These are phyloP conservation scores for Pardalotus punctatus DNA, from an alignment of 2,113 vertebrate genomes.

Conservation along the genomic window DNA sequence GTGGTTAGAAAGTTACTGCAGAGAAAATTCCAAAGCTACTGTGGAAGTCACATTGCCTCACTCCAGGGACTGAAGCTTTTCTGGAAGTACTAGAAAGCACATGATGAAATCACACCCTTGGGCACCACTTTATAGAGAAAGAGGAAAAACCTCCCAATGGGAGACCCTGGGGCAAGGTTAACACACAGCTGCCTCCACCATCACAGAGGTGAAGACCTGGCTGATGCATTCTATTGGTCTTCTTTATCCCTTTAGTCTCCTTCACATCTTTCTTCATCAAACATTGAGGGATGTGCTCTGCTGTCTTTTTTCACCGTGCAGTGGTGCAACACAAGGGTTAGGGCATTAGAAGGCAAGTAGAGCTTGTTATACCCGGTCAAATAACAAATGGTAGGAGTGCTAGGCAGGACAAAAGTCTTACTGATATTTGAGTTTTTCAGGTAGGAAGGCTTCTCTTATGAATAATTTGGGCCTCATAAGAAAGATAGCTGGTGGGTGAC, in stretches of 20 bases:
- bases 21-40: not conserved
- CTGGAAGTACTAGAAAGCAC: not conserved
- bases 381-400: not conserved
- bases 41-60: rapidly evolving
- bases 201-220: not conserved
- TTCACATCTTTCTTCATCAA: not conserved
- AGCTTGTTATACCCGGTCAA: not conserved
- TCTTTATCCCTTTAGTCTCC: not conserved
- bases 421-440: not conserved
- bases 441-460: not conserved
- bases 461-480: not conserved
- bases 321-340: not conserved
- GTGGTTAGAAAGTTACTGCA: not conserved
- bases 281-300: not conserved
- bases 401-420: not conserved
- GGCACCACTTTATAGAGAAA: not conserved
- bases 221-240: not conserved
- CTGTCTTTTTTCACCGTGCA: not conserved
- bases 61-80: not conserved
- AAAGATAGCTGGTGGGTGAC: not conserved
- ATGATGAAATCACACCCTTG: not conserved
- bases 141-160: not conserved
- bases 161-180: not conserved
- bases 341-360: not conserved
- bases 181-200: not conserved